phyloP scores from a whole-genome alignment of 2,797 vertebrate genomes.

The Ataeniobius toweri region DNA sequence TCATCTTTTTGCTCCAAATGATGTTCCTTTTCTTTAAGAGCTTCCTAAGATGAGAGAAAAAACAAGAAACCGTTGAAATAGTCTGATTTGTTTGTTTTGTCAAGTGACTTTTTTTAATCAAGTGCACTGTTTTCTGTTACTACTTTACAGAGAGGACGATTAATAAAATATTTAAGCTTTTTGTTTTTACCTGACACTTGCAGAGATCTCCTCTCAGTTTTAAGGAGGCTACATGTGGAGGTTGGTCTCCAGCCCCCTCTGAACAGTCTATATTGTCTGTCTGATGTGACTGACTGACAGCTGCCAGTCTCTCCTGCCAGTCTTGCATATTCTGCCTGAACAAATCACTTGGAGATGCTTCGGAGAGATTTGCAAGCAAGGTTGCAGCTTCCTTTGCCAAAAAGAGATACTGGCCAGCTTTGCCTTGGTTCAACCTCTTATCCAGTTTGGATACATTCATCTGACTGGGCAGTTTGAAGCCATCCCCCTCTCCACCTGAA shows the following conservation, averaged over 20 bases:
- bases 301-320: constrained; percentile 81
- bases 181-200: constrained; percentile 83
- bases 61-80: not conserved
- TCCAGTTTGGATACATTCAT: constrained; percentile 53
- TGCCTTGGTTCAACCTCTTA: constrained; percentile 68
- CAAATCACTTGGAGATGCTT: constrained; percentile 56
- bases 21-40: constrained; percentile 75
- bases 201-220: constrained; percentile 84
- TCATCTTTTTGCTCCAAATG: constrained; percentile 79
- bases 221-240: constrained; percentile 72
- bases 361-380: constrained; percentile 80
- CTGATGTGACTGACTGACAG: constrained; percentile 66
- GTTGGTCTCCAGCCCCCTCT: constrained; percentile 56
- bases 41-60: constrained; percentile 71
- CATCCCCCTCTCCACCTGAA: constrained; percentile 44
- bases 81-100: not conserved
- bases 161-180: not conserved
- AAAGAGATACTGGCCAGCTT: constrained; percentile 71
- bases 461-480: constrained; percentile 59
- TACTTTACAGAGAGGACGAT: not conserved
- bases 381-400: constrained; percentile 83
- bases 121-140: not conserved
- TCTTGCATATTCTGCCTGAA: constrained; percentile 78
- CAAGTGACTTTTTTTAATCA: not conserved
- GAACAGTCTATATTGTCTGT: constrained; percentile 35